phyloP scores from a whole-genome alignment of 2,113 vertebrate genomes.

The Sinocyclocheilus grahami region DNA sequence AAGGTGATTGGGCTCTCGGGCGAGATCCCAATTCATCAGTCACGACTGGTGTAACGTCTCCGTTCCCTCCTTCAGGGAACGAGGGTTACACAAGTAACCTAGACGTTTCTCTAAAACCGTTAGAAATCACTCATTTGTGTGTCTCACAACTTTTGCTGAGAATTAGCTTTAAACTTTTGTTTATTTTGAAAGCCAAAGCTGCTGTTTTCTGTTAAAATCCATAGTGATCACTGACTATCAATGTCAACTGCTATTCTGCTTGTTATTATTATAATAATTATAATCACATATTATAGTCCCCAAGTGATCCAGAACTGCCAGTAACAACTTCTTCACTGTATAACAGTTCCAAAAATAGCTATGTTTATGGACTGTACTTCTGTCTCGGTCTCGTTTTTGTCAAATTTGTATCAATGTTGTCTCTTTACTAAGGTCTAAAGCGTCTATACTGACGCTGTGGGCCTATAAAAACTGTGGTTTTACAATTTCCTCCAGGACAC shows the following conservation, averaged over 20 bases:
- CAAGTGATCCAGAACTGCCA: neutral
- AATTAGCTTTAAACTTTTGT: neutral
- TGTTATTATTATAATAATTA: neutral
- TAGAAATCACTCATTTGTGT: neutral
- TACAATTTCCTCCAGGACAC: conserved; percentile 33
- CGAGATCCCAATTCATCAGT: no score
- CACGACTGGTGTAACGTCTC: no score
- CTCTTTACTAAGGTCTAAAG: neutral
- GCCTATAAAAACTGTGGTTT: conserved; percentile 32
- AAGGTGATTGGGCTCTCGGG: no score
- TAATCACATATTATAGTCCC: neutral
- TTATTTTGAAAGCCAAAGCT: no score
- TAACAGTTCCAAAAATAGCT: neutral
- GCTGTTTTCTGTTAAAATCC: neutral
- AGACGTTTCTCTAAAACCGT: neutral
- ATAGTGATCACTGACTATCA: neutral
- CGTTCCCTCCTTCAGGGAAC: no score
- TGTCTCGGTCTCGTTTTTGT: neutral
- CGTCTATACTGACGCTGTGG: neutral
- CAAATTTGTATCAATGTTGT: neutral
- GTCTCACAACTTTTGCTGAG: neutral
- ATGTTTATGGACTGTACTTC: neutral
- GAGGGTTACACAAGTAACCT: no score
- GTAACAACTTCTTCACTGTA: neutral
- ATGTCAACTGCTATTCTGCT: neutral